Evolutionary conservation across 2,113 vertebrate species (phyloP).

Genomic region (Prinia subflava): DNA sequence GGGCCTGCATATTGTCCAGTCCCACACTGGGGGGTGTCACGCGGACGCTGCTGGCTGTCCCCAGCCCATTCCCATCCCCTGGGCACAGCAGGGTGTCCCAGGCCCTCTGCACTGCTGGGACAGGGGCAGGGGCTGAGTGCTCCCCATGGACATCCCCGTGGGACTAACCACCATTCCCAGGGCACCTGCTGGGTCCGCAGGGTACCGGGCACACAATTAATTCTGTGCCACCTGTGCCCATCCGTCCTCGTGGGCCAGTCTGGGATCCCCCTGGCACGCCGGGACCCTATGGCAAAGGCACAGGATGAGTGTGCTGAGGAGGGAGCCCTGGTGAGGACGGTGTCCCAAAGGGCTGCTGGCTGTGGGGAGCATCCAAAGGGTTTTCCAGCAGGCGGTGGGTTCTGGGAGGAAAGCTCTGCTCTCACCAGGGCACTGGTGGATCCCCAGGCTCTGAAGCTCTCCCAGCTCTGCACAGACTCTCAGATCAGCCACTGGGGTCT

Average conservation of each 20-base stretch:
- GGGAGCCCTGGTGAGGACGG: no score
- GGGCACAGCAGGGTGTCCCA: not conserved
- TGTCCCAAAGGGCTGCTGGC: not conserved
- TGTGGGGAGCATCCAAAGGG: no score
- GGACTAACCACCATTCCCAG: not conserved
- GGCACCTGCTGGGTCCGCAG: not conserved
- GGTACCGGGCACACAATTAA: fast-evolving
- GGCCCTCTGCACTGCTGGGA: not conserved
- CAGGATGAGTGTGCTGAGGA: not conserved
- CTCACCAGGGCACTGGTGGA: not conserved
- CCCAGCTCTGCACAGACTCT: not conserved
- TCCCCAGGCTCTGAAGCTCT: not conserved
- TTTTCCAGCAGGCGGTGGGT: no score
- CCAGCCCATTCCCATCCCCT: not conserved
- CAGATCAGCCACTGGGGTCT: not conserved
- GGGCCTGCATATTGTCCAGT: not conserved
- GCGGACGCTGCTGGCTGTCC: not conserved
- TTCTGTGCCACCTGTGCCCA: not conserved
- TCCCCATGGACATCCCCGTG: not conserved
- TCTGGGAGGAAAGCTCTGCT: not conserved
- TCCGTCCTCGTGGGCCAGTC: not conserved
- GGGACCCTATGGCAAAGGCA: not conserved
- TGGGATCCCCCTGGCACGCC: not conserved
- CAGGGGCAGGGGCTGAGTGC: not conserved
- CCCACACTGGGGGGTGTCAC: not conserved